A percentile compares a stretch with the other conserved stretches of the same genome.
Conservation (phyloP, 2,888 invertebrate genomes). For the Sycophila texana region DNA sequence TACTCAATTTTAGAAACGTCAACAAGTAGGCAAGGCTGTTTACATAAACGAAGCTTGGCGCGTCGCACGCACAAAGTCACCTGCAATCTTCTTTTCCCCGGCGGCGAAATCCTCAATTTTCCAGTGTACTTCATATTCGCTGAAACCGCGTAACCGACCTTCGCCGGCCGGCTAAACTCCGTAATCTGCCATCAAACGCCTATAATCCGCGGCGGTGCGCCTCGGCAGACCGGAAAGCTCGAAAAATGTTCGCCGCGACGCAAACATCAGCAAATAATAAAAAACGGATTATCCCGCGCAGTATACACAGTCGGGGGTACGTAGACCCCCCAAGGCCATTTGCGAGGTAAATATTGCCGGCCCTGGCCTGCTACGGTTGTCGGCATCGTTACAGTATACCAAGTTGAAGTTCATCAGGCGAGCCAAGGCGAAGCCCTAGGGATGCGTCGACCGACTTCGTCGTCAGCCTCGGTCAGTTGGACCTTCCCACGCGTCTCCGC, state of each 20-base stretch:
- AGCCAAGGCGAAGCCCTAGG: slow-evolving; percentile 37
- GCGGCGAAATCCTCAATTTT: slow-evolving; percentile 15
- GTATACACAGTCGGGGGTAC: not conserved
- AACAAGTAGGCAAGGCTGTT: not conserved
- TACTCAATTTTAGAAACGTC: not conserved
- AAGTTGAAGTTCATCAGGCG: slow-evolving; percentile 53
- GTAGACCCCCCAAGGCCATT: not conserved
- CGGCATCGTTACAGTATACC: not conserved
- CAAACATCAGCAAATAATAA: slow-evolving; percentile 18
- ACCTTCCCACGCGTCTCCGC: too few species aligned
- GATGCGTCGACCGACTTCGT: not conserved
- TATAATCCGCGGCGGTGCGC: not conserved
- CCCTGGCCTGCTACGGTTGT: slow-evolving; percentile 14
- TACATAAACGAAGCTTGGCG: slow-evolving; percentile 2
- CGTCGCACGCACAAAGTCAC: slow-evolving; percentile 2
- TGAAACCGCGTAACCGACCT: not conserved
- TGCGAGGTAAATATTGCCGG: slow-evolving; percentile 7
- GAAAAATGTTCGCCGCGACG: not conserved
- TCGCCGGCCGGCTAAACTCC: slow-evolving; percentile 20
- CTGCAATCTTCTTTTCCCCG: not conserved
- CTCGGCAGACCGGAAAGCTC: not conserved
- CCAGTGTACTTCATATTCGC: not conserved
- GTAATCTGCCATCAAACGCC: slow-evolving; percentile 7
- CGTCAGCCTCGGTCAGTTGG: too few species aligned
- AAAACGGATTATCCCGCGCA: slow-evolving; percentile 5